Conservation (phyloP, 2,888 invertebrate genomes). For the Lottia gigantea region DNA sequence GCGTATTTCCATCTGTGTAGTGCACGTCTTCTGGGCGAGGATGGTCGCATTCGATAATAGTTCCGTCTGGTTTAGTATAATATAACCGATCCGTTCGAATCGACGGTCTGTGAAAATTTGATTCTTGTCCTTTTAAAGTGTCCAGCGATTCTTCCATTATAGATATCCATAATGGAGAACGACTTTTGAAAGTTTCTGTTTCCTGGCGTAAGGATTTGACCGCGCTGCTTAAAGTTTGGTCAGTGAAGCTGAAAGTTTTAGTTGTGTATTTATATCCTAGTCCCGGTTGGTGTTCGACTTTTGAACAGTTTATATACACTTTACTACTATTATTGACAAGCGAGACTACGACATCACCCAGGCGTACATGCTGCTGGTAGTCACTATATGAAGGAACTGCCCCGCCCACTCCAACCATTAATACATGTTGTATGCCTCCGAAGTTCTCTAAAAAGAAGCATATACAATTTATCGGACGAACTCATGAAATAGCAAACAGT, state of each 20-base stretch:
- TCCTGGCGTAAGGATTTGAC: conserved; percentile 39
- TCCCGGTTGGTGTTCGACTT: conserved; percentile 43
- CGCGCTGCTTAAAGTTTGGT: conserved; percentile 43
- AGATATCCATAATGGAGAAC: conserved; percentile 77
- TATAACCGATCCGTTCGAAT: conserved; percentile 51
- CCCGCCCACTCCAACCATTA: conserved; percentile 95
- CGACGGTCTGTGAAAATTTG: conserved; percentile 58
- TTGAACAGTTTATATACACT: conserved; percentile 85
- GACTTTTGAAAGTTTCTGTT: conserved; percentile 35
- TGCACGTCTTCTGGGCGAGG: conserved; percentile 52
- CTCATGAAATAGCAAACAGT: too few relatives aligned
- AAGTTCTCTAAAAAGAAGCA: conserved; percentile 79
- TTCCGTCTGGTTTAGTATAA: conserved; percentile 46
- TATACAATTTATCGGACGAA: too few relatives aligned
- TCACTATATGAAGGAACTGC: conserved; percentile 98
- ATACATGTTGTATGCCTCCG: conserved; percentile 91
- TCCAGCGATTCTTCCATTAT: conserved; percentile 81
- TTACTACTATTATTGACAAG: conserved; percentile 44
- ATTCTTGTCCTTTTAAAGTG: conserved; percentile 70
- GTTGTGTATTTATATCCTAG: conserved; percentile 58
- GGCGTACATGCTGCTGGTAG: conserved; percentile 88
- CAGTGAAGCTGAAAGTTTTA: conserved; percentile 44
- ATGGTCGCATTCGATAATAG: conserved; percentile 35
- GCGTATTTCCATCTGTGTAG: conserved; percentile 51
- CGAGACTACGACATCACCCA: conserved; percentile 73